phyloP scores from a whole-genome alignment of 2,797 vertebrate species.

The Tokudaia tokunoshimensis region DNA sequence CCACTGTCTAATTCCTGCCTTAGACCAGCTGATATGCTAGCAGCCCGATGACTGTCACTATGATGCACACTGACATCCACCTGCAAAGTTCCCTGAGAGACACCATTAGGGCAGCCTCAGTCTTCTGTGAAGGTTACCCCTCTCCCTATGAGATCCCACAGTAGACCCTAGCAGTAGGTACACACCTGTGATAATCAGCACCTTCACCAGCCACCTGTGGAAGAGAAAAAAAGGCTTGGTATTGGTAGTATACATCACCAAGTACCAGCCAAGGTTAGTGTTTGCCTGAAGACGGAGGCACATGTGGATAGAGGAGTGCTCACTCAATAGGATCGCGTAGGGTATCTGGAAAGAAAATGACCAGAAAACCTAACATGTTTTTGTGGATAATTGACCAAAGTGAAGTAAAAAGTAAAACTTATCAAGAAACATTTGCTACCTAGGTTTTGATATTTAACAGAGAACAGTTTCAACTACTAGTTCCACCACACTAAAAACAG shows the following conservation, averaged over 20 bases:
- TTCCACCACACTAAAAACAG: conserved; percentile 15
- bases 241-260: conserved; percentile 91
- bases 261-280: conserved; percentile 91
- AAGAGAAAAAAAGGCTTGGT: conserved; percentile 94
- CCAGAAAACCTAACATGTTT: conserved; percentile 55
- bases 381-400: conserved; percentile 23
- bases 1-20: conserved; percentile 58
- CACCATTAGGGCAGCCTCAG: conserved; percentile 61
- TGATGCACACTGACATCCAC: conserved; percentile 41
- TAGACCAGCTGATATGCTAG: conserved; percentile 11
- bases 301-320: conserved; percentile 63
- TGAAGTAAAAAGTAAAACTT: conserved; percentile 30
- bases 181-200: conserved; percentile 93
- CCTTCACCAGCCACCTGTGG: conserved; percentile 93
- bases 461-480: conserved; percentile 1
- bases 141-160: conserved; percentile 79
- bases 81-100: conserved; percentile 65
- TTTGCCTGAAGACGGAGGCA: conserved; percentile 80
- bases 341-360: conserved; percentile 73
- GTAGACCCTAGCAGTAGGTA: conserved; percentile 88
- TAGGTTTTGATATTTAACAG: conserved; percentile 16
- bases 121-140: conserved; percentile 59
- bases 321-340: conserved; percentile 65
- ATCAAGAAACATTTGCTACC: conserved; percentile 16
- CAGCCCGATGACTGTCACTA: neutral